A percentile compares a stretch with the other conserved stretches of the same genome.
Conservation (phyloP, 2,113 vertebrate genomes). For the Sorex fumeus region DNA sequence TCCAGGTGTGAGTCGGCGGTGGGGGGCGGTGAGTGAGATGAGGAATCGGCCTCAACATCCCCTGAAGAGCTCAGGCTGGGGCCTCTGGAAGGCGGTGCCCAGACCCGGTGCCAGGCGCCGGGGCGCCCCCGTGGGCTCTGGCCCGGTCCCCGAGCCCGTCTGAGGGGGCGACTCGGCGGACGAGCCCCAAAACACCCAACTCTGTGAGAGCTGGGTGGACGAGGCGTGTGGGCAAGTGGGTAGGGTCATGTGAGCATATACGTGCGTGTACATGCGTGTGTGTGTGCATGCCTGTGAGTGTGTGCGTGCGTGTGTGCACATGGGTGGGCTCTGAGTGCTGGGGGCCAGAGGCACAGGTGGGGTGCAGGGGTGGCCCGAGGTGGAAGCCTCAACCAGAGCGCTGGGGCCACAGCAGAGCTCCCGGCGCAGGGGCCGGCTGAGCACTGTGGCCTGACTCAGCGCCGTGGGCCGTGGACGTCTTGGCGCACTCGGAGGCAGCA, state of each 20-base stretch:
- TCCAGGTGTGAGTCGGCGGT: no score
- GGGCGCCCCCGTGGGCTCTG: not conserved
- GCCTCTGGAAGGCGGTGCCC: not conserved
- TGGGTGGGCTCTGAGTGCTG: not conserved
- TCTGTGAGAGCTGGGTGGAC: not conserved
- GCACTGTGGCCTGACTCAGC: no score
- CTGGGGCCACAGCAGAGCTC: no score
- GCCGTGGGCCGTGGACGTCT: no score
- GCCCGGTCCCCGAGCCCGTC: not conserved
- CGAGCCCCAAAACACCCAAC: slow-evolving; percentile 47
- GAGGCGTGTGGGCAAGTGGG: no score
- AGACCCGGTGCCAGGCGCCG: slow-evolving; percentile 51
- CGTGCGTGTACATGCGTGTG: no score
- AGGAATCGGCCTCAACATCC: slow-evolving; percentile 77
- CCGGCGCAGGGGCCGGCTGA: no score
- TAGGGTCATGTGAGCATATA: no score
- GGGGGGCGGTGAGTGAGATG: no score
- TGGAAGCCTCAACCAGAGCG: not conserved
- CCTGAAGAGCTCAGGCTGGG: slow-evolving; percentile 65
- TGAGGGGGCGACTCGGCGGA: slow-evolving; percentile 61
- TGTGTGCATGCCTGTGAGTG: no score
- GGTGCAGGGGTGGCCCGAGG: not conserved
- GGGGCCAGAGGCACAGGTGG: not conserved
- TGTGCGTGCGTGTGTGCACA: no score
- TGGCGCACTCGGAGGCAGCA: no score